Base-by-base conservation (phyloP, 2,888 invertebrate genomes). In the Operophtera brumata region DNA sequence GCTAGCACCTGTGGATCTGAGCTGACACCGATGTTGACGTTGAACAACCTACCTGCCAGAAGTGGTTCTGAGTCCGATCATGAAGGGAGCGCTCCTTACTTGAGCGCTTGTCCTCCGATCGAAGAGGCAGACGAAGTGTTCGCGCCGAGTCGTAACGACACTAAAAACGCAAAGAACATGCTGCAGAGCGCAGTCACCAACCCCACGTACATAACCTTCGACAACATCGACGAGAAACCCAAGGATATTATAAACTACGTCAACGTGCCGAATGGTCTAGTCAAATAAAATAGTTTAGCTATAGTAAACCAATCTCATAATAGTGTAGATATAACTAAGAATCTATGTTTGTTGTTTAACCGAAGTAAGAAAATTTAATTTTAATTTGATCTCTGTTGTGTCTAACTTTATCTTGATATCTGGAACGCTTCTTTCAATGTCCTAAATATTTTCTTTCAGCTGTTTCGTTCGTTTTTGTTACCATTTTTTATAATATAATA, bases 11-110 rank as follows among this genome's bases (percentile, higher is more conserved):
- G 80, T 44, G 84, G 83, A 0, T 82, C 84, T 0, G 92, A 92
- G 66, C 65, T 90, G 35, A 82, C 91, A 0, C 92, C 92, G 0
- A 92, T 93, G 92, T 72, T 92, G 41, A 81, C 85, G 11, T 68
- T 88, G 3, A 82, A 81, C 64, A 88, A 85, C 57, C 68, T 88
- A 14, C 79, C 86, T 0, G 66, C 82, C 0, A 73, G 82, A 57
- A 82, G 82, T 37, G 84, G 85, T 1, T 90, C 90, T 0, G 89
- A 89, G 26, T 90, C 90, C 0, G 86, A 86, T 56, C 80, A 84
- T 45, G 88, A 89, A 54, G 77, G 81, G 0, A 79, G 65, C 56
- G 79, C 83, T 0, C 82, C 83, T 0, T 82, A 83, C 57, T 75
- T 79, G 20, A 81, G 81, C 47, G 77, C 77, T 73, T 82, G 82